Conservation (phyloP, 2,113 vertebrate species). For the Channa argus region DNA sequence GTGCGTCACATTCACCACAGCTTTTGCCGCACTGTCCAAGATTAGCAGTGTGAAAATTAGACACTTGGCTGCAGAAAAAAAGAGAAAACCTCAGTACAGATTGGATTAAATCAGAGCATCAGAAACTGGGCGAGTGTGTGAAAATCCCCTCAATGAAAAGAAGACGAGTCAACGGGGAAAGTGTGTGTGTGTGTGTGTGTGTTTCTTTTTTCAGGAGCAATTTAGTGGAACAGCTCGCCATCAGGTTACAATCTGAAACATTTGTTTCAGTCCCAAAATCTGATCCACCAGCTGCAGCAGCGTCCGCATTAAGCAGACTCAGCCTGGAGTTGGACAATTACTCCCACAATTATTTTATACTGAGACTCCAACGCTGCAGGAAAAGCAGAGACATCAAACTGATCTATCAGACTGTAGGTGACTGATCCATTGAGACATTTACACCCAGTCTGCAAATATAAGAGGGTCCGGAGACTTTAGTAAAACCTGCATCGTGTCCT, state of each 20-base stretch:
- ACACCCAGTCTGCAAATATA: too few species aligned
- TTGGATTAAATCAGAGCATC: constrained; percentile 34
- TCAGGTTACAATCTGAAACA: constrained; percentile 67
- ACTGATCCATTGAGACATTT: too few species aligned
- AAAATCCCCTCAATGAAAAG: constrained; percentile 17
- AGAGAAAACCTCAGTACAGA: constrained; percentile 48
- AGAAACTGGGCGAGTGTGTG: not conserved
- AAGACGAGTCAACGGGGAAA: not conserved
- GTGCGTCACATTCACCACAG: constrained; percentile 49
- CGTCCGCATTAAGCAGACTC: constrained; percentile 63
- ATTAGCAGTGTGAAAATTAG: constrained; percentile 53
- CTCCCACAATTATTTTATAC: constrained; percentile 62
- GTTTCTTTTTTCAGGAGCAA: constrained; percentile 28
- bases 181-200: not conserved
- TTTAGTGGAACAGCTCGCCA: constrained; percentile 36
- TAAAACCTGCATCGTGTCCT: too few species aligned
- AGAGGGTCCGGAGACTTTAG: too few species aligned
- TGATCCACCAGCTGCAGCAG: constrained; percentile 42
- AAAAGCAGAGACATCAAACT: too few species aligned
- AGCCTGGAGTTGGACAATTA: constrained; percentile 70
- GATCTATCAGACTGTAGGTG: too few species aligned
- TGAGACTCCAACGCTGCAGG: not conserved
- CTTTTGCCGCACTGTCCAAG: constrained; percentile 49
- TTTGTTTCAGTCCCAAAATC: constrained; percentile 55
- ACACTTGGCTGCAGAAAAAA: constrained; percentile 32